These are phyloP conservation scores for Drosophila melanosoma DNA, from an alignment of 2,888 invertebrate species.

Conservation along the genomic window DNA sequence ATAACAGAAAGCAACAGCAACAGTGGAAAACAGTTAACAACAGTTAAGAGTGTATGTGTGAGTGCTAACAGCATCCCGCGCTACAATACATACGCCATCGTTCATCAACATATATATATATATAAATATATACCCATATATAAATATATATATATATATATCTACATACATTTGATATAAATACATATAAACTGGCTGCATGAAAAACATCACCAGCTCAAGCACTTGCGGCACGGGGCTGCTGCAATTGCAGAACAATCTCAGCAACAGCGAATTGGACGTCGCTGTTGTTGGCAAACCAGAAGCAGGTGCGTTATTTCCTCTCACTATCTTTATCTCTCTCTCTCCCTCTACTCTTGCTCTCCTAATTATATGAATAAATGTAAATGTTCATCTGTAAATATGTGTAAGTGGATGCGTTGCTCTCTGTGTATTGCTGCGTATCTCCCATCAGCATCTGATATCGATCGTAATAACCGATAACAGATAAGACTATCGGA, in stretches of 20 bases:
- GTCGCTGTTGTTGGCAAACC: conserved; percentile 76
- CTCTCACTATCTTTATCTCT: conserved; percentile 9
- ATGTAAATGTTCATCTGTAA: neutral
- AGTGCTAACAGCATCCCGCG: conserved; percentile 51
- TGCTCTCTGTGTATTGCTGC: conserved; percentile 5
- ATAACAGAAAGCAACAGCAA: conserved; percentile 18
- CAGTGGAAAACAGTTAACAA: conserved; percentile 51
- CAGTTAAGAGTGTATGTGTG: conserved; percentile 14
- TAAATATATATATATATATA: neutral
- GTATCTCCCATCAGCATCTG: conserved; percentile 11
- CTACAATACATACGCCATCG: conserved; percentile 6
- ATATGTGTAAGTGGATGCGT: neutral
- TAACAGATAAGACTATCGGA: conserved; percentile 18
- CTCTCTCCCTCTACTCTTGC: neutral
- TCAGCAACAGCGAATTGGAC: conserved; percentile 73
- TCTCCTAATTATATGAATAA: conserved; percentile 24
- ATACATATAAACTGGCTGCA: conserved; percentile 71
- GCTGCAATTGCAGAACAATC: conserved; percentile 83
- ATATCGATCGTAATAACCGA: conserved; percentile 23
- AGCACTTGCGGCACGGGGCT: conserved; percentile 83
- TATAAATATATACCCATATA: neutral
- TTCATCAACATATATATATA: conserved; percentile 8
- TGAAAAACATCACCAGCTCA: conserved; percentile 83
- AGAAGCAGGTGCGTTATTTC: conserved; percentile 78
- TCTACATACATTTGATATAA: conserved; percentile 11